phyloP scores from a whole-genome alignment of 2,888 invertebrate species.

The Meteorus colon region DNA sequence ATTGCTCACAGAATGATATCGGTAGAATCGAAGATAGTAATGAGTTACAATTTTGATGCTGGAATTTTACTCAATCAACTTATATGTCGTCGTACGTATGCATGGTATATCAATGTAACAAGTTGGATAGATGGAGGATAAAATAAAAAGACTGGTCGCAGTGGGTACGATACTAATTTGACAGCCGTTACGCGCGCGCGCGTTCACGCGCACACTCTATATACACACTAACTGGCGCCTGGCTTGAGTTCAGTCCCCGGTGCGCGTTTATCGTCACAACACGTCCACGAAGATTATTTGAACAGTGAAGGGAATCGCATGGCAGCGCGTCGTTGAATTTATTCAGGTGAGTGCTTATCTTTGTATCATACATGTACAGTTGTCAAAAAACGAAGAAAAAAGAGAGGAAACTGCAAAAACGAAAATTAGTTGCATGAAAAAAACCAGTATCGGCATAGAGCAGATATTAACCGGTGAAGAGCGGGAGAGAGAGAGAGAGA shows the following conservation, averaged over 20 bases:
- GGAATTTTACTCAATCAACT: not conserved
- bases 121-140: not conserved
- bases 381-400: not conserved
- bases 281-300: conserved; percentile 27
- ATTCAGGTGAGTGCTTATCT: conserved; percentile 45
- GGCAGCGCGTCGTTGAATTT: conserved; percentile 36
- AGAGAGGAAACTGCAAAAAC: not conserved
- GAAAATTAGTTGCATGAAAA: not conserved
- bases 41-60: too few species aligned
- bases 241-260: conserved; percentile 59
- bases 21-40: too few species aligned
- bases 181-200: conserved; percentile 54
- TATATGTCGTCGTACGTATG: not conserved
- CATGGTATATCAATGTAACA: not conserved
- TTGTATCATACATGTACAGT: not conserved
- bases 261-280: conserved; percentile 57
- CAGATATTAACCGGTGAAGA: not conserved
- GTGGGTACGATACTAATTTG: conserved; percentile 41
- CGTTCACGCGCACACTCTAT: conserved; percentile 54
- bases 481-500: too few species aligned
- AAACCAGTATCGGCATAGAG: not conserved
- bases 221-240: conserved; percentile 56
- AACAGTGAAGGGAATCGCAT: conserved; percentile 18
- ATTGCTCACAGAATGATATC: too few species aligned
- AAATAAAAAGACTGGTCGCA: not conserved